Percentiles rank a stretch among this genome's conserved stretches.
phyloP scores from a whole-genome alignment of 2,888 invertebrate genomes.

The Heteromyza rotundicornis region DNA sequence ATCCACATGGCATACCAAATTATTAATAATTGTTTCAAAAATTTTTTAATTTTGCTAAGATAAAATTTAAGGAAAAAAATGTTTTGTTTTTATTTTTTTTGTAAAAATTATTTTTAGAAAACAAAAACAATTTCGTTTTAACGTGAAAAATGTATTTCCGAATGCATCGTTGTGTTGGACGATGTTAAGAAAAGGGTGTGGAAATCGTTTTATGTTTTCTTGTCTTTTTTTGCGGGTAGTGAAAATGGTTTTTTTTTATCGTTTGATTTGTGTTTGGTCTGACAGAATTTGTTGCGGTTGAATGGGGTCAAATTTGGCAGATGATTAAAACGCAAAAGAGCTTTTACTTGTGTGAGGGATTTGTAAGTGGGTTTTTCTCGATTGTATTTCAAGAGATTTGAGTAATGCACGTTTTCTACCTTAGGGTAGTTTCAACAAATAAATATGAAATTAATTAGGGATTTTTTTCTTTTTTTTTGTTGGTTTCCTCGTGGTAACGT shows the following conservation, averaged over 20 bases:
- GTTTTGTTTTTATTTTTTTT: neutral
- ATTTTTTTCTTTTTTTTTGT: no score
- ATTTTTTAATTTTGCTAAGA: no score
- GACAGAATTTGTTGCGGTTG: neutral
- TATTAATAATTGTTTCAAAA: no score
- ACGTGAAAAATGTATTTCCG: neutral
- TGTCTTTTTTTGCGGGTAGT: conserved; percentile 23
- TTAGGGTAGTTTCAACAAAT: no score
- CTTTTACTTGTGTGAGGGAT: no score
- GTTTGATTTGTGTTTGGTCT: neutral
- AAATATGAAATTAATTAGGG: no score
- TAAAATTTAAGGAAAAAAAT: no score
- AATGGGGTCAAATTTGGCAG: conserved; percentile 19
- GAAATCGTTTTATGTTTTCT: conserved; percentile 14
- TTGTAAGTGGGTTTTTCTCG: no score
- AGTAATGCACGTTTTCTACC: no score
- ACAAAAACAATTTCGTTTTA: neutral
- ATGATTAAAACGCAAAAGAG: conserved; percentile 2
- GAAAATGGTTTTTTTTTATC: neutral
- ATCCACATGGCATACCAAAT: no score
- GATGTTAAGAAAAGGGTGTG: neutral
- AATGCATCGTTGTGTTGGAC: neutral
- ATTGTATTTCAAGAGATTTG: no score
- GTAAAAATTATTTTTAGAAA: conserved; percentile 41
- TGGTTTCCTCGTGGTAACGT: no score